Evolutionary conservation across 2,797 vertebrate genomes (phyloP), one percentile per base, ranked within the genome.

Genomic region (Luscinia megarhynchos): DNA sequence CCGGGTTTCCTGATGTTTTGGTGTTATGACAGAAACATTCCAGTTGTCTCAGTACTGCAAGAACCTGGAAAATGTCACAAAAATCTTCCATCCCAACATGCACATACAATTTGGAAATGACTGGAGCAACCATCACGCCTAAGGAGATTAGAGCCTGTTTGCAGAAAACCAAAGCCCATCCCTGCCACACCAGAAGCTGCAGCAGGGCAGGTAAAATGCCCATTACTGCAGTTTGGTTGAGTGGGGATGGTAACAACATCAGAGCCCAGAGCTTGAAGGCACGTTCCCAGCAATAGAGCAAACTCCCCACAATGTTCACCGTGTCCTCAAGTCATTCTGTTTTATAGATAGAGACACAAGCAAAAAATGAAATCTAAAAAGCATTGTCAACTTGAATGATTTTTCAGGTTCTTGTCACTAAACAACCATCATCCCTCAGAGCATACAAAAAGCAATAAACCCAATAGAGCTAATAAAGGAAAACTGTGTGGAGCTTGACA

Each of bases 381-480:
- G 85, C 88, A 45, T 20, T 76, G 91, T 95, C 96, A 91, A 77
- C 74, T 81, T 92, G 96, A 97, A 90, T 92, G 96, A 95, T 96
- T 94, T 95, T 84, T 88, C 77, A 61, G 91, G 89, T 84, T 93
- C 86, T 90, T 95, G 91, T 97, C 95, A 96, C 93, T 86, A 76
- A 96, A 95, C 94, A 94, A 87, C 93, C 88, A 89, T 89, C 95
- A 95, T 96, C 94, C 94, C 95, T 97, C 96, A 62, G 81, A 94
- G 95, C 95, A 75, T 64, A 34, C 61, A 85, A 85, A 92, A 94
- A 89, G 96, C 95, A 96, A 97, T 95, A 96, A 96, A 97, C 43
- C 87, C 82, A 77, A 91, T 84, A 88, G 93, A 95, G 89, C 94
- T 96, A 95, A 97, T 96, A 91, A 96, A 96, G 94, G 96, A 83